Evolutionary conservation across 2,113 vertebrate genomes (phyloP), one percentile per base, ranked within the genome.

Genomic region (Aix galericulata): DNA sequence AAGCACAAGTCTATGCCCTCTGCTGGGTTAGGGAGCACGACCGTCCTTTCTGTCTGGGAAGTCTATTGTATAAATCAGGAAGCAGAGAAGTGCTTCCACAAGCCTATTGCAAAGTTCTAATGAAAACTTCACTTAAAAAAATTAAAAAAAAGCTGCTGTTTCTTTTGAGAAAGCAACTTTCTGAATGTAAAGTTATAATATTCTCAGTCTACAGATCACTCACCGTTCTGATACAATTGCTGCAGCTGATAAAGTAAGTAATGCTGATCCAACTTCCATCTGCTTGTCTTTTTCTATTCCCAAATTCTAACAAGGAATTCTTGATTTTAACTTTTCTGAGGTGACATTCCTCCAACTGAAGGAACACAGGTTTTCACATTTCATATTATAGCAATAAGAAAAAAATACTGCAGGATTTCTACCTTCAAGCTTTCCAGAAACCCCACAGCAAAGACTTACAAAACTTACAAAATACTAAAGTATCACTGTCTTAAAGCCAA

Each of bases 1-100:
- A 36, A 78, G 2, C 9, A 25, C 14, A 52, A 26, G 32, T 29
- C 46, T 48, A 8, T 16, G 31, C 4, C 8, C 34, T 66, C 58
- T 64, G 58, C 18, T 46, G 8, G 3, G 6, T 6, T 10, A 84
- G 36, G 6, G 20, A 67, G 6, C 25, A 63, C 0, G 6, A 27
- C 9, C 29, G 55, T 13, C 13, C 22, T 60, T 48, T 68, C 32
- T 14, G 46, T 68, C 14, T 17, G 32, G 32, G 44, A n/a, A 68
- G 44, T 25, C 73, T 27, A 32, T 0, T 0, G 0, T 17, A 27
- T 31, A 52, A 32, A 48, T 2, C 12, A 74, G 42, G 27, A 83
- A 93, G 84, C 8, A 46, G 3, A 29, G 9, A 48, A 74, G 14
- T 22, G n/a, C 31, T 87, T 75, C 40, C 38, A 87, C 23, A 17